Evolutionary conservation across 2,797 vertebrate species (phyloP), one percentile per base, ranked within the genome.

Genomic region (Amniataba percoides): DNA sequence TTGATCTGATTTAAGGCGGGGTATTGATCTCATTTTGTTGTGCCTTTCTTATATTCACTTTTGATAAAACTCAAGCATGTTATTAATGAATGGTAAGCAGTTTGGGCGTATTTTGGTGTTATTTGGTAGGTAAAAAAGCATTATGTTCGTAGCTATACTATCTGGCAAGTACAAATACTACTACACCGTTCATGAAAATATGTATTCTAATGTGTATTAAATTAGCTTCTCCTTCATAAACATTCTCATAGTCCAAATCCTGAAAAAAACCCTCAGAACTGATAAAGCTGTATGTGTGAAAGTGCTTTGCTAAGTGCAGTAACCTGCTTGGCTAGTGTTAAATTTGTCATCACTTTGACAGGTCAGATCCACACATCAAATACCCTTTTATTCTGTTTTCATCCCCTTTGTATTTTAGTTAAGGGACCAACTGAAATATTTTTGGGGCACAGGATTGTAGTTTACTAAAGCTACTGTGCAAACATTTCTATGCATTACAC

Each of bases 401-500:
- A 76, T 62, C 48, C 16, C 74, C 23, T 88, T 89, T 87, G 48
- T 80, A 78, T 93, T 94, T 93, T 83, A 93, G 87, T 94, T 91
- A 85, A 86, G 93, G 93, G 95, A 95, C 94, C 94, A 95, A 95
- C 80, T 88, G 66, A 88, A 81, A 87, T 84, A 84, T 92, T 86
- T 90, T 87, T 91, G 86, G 88, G 91, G 92, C 86, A 92, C 87
- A 85, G 87, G 93, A 93, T 91, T 89, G 91, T 91, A 91, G 89
- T 94, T 93, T 89, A 93, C 89, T 85, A 82, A 93, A 90, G 87
- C 87, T 94, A 92, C 92, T 90, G 90, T 94, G 92, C 94, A 93
- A 94, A 95, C 91, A 91, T 93, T 94, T 95, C 95, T 96, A 96
- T 96, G 95, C 95, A 96, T 94, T 92, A 94, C 84, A 86, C 77